A percentile compares a stretch with the other conserved stretches of the same genome.
Evolutionary conservation across 2,888 invertebrate species (phyloP).

Genomic region (Lithophane ornitopus): DNA sequence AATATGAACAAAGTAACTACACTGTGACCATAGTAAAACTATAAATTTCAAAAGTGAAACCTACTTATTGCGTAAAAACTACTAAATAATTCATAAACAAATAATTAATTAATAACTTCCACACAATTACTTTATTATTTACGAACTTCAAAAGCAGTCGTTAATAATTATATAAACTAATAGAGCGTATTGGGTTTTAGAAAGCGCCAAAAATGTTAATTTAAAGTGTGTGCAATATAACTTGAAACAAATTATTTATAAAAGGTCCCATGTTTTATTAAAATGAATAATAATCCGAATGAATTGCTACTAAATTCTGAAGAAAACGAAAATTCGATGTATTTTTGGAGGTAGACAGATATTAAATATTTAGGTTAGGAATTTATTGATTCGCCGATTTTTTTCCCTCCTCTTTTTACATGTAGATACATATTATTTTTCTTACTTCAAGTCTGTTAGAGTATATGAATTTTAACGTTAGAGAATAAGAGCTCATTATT

Average conservation of each 20-base stretch:
- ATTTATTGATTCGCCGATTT: too few relatives aligned
- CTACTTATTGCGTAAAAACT: too few relatives aligned
- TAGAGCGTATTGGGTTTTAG: not conserved
- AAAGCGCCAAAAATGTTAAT: not conserved
- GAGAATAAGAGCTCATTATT: too few relatives aligned
- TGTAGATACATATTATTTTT: too few relatives aligned
- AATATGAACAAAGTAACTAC: too few relatives aligned
- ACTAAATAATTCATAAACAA: conserved; percentile 1
- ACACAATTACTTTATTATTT: conserved; percentile 11
- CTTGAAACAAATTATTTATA: too few relatives aligned
- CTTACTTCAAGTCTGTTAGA: too few relatives aligned
- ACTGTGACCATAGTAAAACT: too few relatives aligned
- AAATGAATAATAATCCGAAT: not conserved
- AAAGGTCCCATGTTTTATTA: too few relatives aligned
- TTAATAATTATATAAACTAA: conserved; percentile 9
- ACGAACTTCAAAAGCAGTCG: not conserved
- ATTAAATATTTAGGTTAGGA: not conserved
- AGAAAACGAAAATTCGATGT: not conserved
- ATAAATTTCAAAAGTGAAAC: too few relatives aligned
- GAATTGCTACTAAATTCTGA: not conserved
- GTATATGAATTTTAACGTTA: too few relatives aligned
- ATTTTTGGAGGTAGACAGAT: not conserved
- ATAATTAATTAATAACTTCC: not conserved
- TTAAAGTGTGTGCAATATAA: conserved; percentile 5
- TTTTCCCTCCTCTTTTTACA: too few relatives aligned